phyloP scores from a whole-genome alignment of 92 coral and sea anemone genomes.

The Zoanthus solanderi region DNA sequence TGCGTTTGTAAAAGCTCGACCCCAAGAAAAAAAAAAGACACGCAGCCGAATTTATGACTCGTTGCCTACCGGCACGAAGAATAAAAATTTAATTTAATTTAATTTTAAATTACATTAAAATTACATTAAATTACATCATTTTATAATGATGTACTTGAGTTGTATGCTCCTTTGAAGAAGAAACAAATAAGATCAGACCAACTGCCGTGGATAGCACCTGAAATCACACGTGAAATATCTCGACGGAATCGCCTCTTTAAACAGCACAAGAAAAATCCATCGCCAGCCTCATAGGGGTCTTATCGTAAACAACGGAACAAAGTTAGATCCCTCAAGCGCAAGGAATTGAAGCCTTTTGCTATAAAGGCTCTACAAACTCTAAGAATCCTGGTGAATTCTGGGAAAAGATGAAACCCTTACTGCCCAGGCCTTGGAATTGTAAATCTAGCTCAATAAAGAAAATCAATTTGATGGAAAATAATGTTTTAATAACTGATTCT shows the following conservation, averaged over 20 bases:
- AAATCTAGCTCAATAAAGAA: not conserved
- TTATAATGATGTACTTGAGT: slow-evolving; percentile 58
- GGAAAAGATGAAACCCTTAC: slow-evolving; percentile 35
- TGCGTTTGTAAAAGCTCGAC: too few relatives aligned
- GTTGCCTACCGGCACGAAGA: too few relatives aligned
- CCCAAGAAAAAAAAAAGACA: too few relatives aligned
- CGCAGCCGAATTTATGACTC: too few relatives aligned
- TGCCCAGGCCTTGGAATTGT: not conserved
- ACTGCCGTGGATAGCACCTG: slow-evolving; percentile 76
- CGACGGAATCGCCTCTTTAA: slow-evolving; percentile 57
- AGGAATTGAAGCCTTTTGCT: slow-evolving; percentile 55
- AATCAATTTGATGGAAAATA: slow-evolving; percentile 51
- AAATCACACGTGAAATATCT: slow-evolving; percentile 46
- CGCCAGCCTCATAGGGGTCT: slow-evolving; percentile 51
- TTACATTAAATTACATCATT: not conserved
- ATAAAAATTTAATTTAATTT: too few relatives aligned
- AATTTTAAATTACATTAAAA: too few relatives aligned
- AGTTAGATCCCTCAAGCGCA: slow-evolving; percentile 60
- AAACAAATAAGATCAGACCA: slow-evolving; percentile 66
- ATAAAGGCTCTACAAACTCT: slow-evolving; percentile 40
- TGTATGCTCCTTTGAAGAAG: slow-evolving; percentile 61
- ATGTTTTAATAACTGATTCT: slow-evolving; percentile 57
- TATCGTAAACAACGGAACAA: slow-evolving; percentile 54
- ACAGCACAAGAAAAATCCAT: slow-evolving; percentile 52
- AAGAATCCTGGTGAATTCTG: slow-evolving; percentile 72